phyloP scores from a whole-genome alignment of 1,140 invertebrate genomes.

The Lineus longissimus region DNA sequence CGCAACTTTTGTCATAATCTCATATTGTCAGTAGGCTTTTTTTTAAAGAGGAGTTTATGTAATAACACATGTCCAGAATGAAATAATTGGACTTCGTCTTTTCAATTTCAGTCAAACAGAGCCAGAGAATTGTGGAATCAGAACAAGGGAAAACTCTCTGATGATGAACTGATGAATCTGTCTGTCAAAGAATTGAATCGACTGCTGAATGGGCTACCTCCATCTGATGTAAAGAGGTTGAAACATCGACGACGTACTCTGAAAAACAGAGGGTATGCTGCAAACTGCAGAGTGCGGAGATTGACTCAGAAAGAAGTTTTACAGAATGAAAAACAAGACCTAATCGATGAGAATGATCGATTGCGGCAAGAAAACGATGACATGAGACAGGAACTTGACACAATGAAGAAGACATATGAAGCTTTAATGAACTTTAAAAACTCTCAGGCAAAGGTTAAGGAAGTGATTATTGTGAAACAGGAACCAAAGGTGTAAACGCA shows the following conservation, averaged over 20 bases:
- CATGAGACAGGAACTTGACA: conserved; percentile 45
- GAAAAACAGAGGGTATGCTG: conserved; percentile 98
- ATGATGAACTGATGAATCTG: conserved; percentile 83
- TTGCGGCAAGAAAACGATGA: conserved; percentile 47
- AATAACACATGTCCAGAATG: too few species aligned
- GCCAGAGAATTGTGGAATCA: too few species aligned
- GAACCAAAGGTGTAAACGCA: too few species aligned
- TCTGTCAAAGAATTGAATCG: conserved; percentile 95
- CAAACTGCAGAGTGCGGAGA: conserved; percentile 77
- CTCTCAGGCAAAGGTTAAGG: neutral
- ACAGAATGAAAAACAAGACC: conserved; percentile 67
- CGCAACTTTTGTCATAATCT: too few species aligned
- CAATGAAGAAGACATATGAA: conserved; percentile 44
- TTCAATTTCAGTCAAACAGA: too few species aligned
- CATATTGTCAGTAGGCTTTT: too few species aligned
- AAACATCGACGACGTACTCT: conserved; percentile 96
- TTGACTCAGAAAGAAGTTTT: conserved; percentile 58
- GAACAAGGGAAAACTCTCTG: conserved; percentile 55
- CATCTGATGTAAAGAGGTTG: conserved; percentile 83
- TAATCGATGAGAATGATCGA: conserved; percentile 42
- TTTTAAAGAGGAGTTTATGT: too few species aligned
- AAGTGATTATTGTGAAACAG: too few species aligned
- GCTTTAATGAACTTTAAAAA: conserved; percentile 38
- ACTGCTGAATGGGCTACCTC: conserved; percentile 80
- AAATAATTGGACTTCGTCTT: too few species aligned